Conservation (phyloP, 1,140 invertebrate genomes). For the Thaumatotibia leucotreta region DNA sequence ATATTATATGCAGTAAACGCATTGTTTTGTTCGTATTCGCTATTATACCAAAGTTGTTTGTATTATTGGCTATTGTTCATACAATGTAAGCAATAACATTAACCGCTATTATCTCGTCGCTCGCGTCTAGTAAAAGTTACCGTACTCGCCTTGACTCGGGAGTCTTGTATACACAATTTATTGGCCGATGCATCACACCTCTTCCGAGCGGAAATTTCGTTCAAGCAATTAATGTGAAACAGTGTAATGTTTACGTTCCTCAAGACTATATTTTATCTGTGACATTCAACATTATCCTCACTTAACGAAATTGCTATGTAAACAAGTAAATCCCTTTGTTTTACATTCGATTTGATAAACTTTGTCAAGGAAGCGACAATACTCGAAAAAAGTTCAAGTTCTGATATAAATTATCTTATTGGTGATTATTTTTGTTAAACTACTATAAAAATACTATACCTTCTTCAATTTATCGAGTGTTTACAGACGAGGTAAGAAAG, state of each 20-base stretch:
- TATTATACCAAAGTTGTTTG: too few relatives aligned
- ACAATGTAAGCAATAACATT: neutral
- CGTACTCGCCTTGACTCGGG: constrained; percentile 34
- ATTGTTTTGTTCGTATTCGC: neutral
- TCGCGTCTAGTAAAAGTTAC: neutral
- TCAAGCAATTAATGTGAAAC: constrained; percentile 24
- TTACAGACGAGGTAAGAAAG: constrained; percentile 26
- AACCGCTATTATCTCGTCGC: neutral
- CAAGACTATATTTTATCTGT: neutral
- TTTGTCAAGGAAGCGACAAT: neutral
- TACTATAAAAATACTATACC: neutral
- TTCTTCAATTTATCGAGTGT: neutral
- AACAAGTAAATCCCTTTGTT: neutral
- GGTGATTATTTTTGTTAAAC: neutral
- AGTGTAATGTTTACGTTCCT: constrained; percentile 5
- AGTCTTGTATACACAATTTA: constrained; percentile 43
- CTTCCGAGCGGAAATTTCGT: constrained; percentile 30
- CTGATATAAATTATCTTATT: constrained; percentile 1
- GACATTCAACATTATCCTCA: neutral
- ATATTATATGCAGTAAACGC: too few relatives aligned
- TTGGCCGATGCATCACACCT: constrained; percentile 35
- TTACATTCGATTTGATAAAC: neutral
- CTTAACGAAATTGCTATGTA: neutral
- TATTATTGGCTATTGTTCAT: too few relatives aligned
- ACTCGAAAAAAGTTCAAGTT: neutral